Evolutionary conservation across 1,140 invertebrate genomes (phyloP), one percentile per base, ranked within the genome.

Genomic region (Seison nebaliae): DNA sequence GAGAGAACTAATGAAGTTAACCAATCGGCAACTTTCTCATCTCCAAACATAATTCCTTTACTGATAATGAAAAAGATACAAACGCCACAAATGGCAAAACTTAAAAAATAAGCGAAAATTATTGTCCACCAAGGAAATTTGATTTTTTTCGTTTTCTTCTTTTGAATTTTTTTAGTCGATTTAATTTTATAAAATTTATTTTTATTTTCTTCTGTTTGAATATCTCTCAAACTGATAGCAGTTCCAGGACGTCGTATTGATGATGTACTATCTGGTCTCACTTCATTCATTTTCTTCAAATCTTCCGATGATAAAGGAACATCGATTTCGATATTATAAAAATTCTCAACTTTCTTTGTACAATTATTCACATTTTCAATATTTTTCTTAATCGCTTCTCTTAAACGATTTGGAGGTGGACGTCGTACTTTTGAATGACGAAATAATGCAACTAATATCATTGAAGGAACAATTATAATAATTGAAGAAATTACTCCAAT

Each of bases 381-480:
- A n/a, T n/a, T n/a, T n/a, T n/a, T n/a, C n/a, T n/a, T n/a, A n/a
- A n/a, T n/a, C n/a, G n/a, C n/a, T n/a, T n/a, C n/a, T n/a, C n/a
- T n/a, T n/a, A n/a, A n/a, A n/a, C n/a, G n/a, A n/a, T n/a, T n/a
- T n/a, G n/a, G n/a, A n/a, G n/a, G n/a, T n/a, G n/a, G n/a, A n/a
- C n/a, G 11, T n/a, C 37, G 15, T 7, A 19, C 26, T 7, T 52
- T 47, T 0, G 60, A 51, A 38, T 61, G 62, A 2, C 60, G 48
- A 50, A 64, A 64, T 7, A 63, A 37, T 5, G 46, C 52, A 1
- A 65, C 54, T 28, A 66, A 54, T 31, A 65, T 30, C 43, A 67
- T 63, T 42, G 57, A 64, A 4, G 63, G 54, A 3, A 63, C 63
- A 43, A 67, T 65, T n/a, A 66, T 60, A 17, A 58, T 55, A 8